Evolutionary conservation across 2,888 invertebrate genomes (phyloP).

Genomic region (Synergus gifuensis): DNA sequence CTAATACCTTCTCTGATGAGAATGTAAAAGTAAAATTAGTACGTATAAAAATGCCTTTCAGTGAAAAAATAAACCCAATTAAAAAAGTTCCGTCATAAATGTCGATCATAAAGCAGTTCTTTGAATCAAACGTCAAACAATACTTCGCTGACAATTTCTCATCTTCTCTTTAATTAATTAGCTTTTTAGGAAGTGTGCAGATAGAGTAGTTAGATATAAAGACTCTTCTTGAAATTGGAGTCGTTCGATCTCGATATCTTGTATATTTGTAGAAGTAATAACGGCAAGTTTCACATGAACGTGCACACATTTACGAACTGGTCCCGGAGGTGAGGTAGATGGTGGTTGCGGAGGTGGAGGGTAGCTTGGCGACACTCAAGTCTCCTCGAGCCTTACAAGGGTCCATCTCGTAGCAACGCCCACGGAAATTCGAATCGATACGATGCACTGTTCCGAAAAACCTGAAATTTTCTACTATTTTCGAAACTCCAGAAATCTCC

Average conservation of each 20-base stretch:
- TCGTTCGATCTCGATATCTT: slow-evolving; percentile 65
- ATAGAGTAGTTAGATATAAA: background rate
- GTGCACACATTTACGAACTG: slow-evolving; percentile 48
- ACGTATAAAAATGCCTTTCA: background rate
- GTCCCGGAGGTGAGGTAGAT: slow-evolving; percentile 55
- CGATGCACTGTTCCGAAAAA: slow-evolving; percentile 76
- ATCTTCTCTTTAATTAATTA: slow-evolving; percentile 27
- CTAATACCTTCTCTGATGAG: no score
- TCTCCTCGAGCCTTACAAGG: slow-evolving; percentile 75
- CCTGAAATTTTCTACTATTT: slow-evolving; percentile 73
- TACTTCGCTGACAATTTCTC: background rate
- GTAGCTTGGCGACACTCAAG: slow-evolving; percentile 77
- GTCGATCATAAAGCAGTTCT: background rate
- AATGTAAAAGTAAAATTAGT: no score
- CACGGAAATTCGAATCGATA: slow-evolving; percentile 77
- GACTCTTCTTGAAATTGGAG: slow-evolving; percentile 61
- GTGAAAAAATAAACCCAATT: background rate
- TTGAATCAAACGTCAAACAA: background rate
- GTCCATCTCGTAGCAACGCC: slow-evolving; percentile 78
- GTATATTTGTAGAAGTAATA: slow-evolving; percentile 75
- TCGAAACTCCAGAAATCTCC: slow-evolving; percentile 62
- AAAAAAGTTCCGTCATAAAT: background rate
- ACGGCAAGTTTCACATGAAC: slow-evolving; percentile 59
- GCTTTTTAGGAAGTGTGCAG: slow-evolving; percentile 33
- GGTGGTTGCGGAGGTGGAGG: slow-evolving; percentile 62